A percentile compares a stretch with the other conserved stretches of the same genome.
These are phyloP conservation scores for Melozone crissalis DNA, from an alignment of 2,113 vertebrate species.

Conservation along the genomic window DNA sequence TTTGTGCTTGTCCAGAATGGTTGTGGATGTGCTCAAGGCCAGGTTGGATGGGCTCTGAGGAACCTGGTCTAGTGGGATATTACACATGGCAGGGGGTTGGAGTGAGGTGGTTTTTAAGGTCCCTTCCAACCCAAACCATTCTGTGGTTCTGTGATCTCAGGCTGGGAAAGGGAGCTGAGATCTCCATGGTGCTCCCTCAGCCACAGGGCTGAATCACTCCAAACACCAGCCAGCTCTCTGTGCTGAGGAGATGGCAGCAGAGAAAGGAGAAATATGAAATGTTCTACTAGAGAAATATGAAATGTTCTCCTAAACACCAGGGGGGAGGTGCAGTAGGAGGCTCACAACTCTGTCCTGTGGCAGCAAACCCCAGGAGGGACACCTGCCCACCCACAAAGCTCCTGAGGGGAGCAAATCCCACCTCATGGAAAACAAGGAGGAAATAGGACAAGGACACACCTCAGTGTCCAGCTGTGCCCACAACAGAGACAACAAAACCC, in stretches of 20 bases:
- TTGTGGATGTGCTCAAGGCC: not conserved
- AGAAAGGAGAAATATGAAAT: not conserved
- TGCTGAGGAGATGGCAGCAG: not conserved
- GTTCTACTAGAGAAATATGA: not conserved
- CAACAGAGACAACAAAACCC: not conserved
- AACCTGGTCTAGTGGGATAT: not conserved
- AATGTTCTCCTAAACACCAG: not conserved
- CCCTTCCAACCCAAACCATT: not conserved
- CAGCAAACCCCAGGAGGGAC: not conserved
- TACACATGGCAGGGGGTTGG: not conserved
- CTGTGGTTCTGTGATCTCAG: not conserved
- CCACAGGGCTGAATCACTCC: not conserved
- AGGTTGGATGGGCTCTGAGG: not conserved
- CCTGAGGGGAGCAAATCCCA: not conserved
- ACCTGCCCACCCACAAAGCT: not conserved
- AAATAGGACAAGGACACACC: not conserved
- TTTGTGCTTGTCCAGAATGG: not conserved
- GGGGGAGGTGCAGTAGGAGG: not conserved
- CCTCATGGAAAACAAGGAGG: not conserved
- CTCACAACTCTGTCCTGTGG: not conserved
- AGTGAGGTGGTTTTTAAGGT: not conserved
- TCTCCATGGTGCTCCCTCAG: not conserved
- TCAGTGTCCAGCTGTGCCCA: slow-evolving; percentile 11
- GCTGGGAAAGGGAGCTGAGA: not conserved
- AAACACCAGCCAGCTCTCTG: fast-evolving